These are phyloP conservation scores for Eleutherodactylus coqui DNA, from an alignment of 2,797 vertebrate species.

Conservation along the genomic window DNA sequence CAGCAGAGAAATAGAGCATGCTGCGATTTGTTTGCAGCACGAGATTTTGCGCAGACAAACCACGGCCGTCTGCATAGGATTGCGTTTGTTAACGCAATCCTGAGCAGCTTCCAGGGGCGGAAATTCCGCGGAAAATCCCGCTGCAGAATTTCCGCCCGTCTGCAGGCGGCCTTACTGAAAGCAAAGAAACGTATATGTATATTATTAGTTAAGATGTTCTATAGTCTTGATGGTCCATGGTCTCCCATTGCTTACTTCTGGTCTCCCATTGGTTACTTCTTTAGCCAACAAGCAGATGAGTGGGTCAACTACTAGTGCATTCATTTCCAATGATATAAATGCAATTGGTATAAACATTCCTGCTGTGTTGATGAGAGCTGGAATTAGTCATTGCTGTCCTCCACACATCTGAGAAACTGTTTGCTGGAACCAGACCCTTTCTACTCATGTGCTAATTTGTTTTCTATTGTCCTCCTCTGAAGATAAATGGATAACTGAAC, in stretches of 20 bases:
- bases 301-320: neutral
- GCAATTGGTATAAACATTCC: constrained; percentile 10
- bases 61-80: too few species aligned
- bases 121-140: too few species aligned
- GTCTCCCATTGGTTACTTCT: neutral
- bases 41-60: too few species aligned
- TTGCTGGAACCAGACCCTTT: constrained; percentile 22
- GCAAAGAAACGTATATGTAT: too few species aligned
- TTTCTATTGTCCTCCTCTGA: constrained; percentile 13
- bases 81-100: too few species aligned
- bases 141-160: too few species aligned
- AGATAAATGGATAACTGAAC: constrained; percentile 29
- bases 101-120: too few species aligned
- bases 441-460: constrained; percentile 39
- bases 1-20: too few species aligned
- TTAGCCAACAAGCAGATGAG: neutral
- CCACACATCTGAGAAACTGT: constrained; percentile 29
- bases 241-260: neutral
- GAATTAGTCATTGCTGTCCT: constrained; percentile 13
- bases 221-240: neutral
- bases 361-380: neutral
- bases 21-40: too few species aligned
- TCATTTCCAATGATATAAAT: neutral
- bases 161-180: too few species aligned
- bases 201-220: too few species aligned